Percentiles rank a stretch among this genome's conserved stretches.
These are phyloP conservation scores for Diorhabda carinulata DNA, from an alignment of 1,140 invertebrate genomes.

Conservation along the genomic window DNA sequence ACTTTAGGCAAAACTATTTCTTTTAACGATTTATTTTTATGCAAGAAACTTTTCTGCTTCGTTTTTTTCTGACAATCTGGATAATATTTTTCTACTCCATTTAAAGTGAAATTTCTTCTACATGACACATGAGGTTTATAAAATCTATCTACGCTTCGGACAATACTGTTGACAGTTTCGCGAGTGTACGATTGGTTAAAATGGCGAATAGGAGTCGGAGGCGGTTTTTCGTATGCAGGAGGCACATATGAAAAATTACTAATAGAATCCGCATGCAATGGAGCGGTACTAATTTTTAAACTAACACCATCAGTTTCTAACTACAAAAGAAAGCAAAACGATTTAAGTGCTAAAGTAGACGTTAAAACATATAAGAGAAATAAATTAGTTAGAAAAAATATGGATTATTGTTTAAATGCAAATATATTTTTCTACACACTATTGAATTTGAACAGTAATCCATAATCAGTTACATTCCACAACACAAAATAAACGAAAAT, in stretches of 20 bases:
- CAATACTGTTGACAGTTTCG: slow-evolving; percentile 42
- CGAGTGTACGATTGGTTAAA: slow-evolving; percentile 18
- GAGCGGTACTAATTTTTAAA: slow-evolving; percentile 6
- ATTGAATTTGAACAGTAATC: slow-evolving; percentile 1
- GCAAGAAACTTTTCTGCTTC: slow-evolving; percentile 30
- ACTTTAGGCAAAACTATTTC: no score
- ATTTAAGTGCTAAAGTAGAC: neutral
- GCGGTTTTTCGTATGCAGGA: slow-evolving; percentile 20
- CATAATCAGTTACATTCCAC: neutral
- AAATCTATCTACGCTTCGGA: slow-evolving; percentile 46
- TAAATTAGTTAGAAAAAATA: no score
- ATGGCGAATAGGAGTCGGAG: slow-evolving; percentile 20
- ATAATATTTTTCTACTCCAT: slow-evolving; percentile 44
- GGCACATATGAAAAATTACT: slow-evolving; percentile 30
- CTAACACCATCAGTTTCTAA: slow-evolving; percentile 37
- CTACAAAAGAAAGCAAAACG: slow-evolving; percentile 36
- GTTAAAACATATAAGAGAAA: no score
- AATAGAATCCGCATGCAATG: slow-evolving; percentile 30
- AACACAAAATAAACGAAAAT: slow-evolving; percentile 8
- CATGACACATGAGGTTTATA: slow-evolving; percentile 43
- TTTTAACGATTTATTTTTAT: slow-evolving; percentile 11
- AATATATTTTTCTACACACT: neutral
- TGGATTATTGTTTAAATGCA: neutral
- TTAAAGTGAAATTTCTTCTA: slow-evolving; percentile 43
- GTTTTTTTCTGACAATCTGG: slow-evolving; percentile 17